Conservation (phyloP, 2,113 vertebrate species). For the Hipposideros armiger region DNA sequence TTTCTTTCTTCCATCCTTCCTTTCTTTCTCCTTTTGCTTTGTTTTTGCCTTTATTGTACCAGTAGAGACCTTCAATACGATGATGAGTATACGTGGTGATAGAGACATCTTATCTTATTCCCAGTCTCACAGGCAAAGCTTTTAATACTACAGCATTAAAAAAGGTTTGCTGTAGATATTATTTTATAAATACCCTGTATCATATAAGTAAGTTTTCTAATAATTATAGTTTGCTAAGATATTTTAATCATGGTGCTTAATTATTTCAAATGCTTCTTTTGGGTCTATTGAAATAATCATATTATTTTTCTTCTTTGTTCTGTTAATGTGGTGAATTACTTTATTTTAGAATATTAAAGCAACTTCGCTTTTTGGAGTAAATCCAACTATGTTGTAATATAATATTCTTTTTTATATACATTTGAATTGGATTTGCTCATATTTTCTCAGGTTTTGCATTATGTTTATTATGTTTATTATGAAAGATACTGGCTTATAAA, state of each 20-base stretch:
- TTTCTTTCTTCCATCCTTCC: background rate
- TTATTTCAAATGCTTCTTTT: background rate
- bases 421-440: background rate
- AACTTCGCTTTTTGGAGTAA: background rate
- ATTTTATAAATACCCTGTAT: background rate
- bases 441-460: background rate
- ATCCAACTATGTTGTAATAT: background rate
- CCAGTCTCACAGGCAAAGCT: background rate
- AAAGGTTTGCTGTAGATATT: background rate
- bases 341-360: background rate
- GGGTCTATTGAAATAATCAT: background rate
- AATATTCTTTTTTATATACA: background rate
- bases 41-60: background rate
- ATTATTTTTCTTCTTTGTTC: conserved; percentile 2
- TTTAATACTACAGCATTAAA: background rate
- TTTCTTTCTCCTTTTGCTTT: background rate
- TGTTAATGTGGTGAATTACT: background rate
- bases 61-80: background rate
- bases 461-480: background rate
- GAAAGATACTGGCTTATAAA: background rate
- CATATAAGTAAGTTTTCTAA: background rate
- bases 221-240: background rate
- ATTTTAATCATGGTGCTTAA: background rate
- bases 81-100: background rate
- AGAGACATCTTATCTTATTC: background rate